Base-by-base conservation (phyloP, 2,888 invertebrate species). In the Hololepta plana region DNA sequence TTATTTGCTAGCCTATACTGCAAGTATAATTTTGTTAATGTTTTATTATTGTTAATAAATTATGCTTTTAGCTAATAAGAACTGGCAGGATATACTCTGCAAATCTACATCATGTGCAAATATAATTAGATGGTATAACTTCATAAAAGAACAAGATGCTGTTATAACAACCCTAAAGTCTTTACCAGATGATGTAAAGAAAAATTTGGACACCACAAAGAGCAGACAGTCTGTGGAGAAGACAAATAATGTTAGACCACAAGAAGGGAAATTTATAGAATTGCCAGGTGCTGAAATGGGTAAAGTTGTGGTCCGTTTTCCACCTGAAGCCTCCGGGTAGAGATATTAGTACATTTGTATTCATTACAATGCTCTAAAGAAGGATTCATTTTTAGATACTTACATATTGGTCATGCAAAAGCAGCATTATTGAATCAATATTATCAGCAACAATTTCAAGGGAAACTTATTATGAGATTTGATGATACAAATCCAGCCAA, bases 401-500 rank as follows among this genome's bases (percentile, higher is more conserved):
- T 98, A 12, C 98, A 98, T 50, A 90, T 98, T 49, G 98, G 98
- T 0, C 98, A 99, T 55, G 98, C 98, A 0, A 99, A 98, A 55
- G 98, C 98, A 4, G 98, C 96, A 10, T 64, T 99, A 1, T 61
- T 99, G 8, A 99, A 99, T 58, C 95, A 96, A 51, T 87, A 96
- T 57, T 99, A 99, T 47, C 88, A 91, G 38, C 68, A 76, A 43
- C 66, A 73, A 2, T 98, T 93, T 54, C 60, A 95, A 44, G 98
- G 98, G 0, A 81, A 80, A 48, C 67, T 98, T 1, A 81, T 99
- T 33, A 90, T 99, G 91, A 69, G 98, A 37, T 99, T 99, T 52
- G 98, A 99, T 57, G 98, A 99, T 51, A 99, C 98, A 4, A 99
- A 99, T 59, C 98, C 98, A 3, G 96, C 93, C 8, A 98, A 98